These are phyloP conservation scores for Sparus aurata DNA, from an alignment of 2,797 vertebrate genomes.

Conservation along the genomic window DNA sequence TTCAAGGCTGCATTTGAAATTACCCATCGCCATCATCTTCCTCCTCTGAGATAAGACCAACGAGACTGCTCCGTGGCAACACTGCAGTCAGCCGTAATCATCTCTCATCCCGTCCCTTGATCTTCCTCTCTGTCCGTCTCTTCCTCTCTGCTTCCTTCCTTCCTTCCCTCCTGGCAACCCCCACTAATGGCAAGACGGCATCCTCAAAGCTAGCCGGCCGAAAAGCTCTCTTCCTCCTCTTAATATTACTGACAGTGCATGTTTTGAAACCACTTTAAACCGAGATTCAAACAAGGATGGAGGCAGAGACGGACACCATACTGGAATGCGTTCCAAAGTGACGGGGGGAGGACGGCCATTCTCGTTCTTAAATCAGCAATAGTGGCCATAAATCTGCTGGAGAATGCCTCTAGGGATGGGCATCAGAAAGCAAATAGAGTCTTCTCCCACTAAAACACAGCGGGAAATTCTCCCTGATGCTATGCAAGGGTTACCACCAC, in stretches of 20 bases:
- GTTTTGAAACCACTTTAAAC: not conserved
- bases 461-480: slow-evolving; percentile 48
- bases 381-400: slow-evolving; percentile 59
- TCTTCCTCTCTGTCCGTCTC: slow-evolving; percentile 42
- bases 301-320: not conserved
- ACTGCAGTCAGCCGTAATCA: slow-evolving; percentile 69
- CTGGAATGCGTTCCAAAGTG: slow-evolving; percentile 25
- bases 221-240: slow-evolving; percentile 37
- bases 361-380: slow-evolving; percentile 61
- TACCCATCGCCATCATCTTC: slow-evolving; percentile 57
- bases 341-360: slow-evolving; percentile 31
- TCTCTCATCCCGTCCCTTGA: slow-evolving; percentile 66
- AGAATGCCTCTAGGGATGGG: slow-evolving; percentile 29
- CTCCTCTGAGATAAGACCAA: slow-evolving; percentile 66
- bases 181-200: slow-evolving; percentile 69
- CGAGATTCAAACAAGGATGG: not conserved
- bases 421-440: slow-evolving; percentile 59
- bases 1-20: slow-evolving; percentile 78
- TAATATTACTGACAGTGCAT: not conserved
- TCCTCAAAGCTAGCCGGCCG: slow-evolving; percentile 59
- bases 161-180: slow-evolving; percentile 51
- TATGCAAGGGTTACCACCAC: slow-evolving; percentile 57
- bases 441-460: slow-evolving; percentile 52
- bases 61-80: slow-evolving; percentile 50
- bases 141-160: slow-evolving; percentile 64